phyloP scores from a whole-genome alignment of 2,888 invertebrate genomes.

The Pycnomerus fuliginosus region DNA sequence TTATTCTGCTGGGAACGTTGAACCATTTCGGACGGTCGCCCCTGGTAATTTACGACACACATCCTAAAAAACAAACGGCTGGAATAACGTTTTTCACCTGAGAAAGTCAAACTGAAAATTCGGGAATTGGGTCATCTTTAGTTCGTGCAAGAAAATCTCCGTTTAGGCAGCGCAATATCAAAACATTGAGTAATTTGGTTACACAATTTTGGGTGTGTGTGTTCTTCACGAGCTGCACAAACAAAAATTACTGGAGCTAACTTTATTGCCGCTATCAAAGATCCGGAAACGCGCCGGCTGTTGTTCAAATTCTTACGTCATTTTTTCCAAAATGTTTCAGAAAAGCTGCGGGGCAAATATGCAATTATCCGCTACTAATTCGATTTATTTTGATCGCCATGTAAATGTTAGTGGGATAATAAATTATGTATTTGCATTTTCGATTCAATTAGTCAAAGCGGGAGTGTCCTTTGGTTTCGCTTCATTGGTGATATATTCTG shows the following conservation, averaged over 20 bases:
- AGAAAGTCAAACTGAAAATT: constrained; percentile 5
- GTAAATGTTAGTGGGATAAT: no score
- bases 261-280: constrained; percentile 17
- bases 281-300: constrained; percentile 7
- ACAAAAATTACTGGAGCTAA: constrained; percentile 6
- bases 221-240: constrained; percentile 7
- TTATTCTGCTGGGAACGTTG: constrained; percentile 5
- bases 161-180: constrained; percentile 4
- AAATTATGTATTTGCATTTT: no score
- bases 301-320: no score
- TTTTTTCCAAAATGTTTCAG: no score
- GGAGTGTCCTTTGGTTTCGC: no score
- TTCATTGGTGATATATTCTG: no score
- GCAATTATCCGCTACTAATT: no score
- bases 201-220: constrained; percentile 18
- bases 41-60: constrained; percentile 9
- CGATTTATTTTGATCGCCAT: no score
- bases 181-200: constrained; percentile 14
- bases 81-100: constrained; percentile 10
- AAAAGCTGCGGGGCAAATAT: no score
- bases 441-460: no score
- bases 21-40: constrained; percentile 3
- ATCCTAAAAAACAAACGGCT: constrained; percentile 6
- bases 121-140: no score
- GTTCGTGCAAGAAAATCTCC: not conserved